Percentiles rank a stretch among this genome's conserved stretches.
phyloP scores from a whole-genome alignment of 2,797 vertebrate genomes.

The Acanthornis magna region DNA sequence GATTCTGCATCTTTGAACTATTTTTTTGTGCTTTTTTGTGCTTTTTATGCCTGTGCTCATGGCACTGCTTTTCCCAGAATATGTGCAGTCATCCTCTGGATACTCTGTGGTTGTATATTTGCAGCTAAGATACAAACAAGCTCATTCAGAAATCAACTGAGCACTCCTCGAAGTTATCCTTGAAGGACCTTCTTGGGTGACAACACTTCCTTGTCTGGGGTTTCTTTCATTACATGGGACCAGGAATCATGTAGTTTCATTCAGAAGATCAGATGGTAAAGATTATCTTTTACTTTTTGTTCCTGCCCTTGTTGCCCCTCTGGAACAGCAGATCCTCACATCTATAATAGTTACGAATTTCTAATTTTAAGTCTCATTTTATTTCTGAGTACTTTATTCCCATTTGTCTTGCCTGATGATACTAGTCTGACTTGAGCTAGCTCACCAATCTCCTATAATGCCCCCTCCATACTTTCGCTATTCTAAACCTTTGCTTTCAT shows the following conservation, averaged over 20 bases:
- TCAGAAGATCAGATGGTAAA: background rate
- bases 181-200: background rate
- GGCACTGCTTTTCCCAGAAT: background rate
- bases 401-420: background rate
- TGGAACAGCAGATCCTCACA: background rate
- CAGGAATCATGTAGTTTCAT: background rate
- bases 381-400: background rate
- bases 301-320: background rate
- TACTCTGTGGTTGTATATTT: background rate
- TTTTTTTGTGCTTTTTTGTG: background rate
- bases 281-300: background rate
- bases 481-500: background rate
- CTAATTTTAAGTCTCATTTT: slow-evolving; percentile 45
- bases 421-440: background rate
- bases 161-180: background rate
- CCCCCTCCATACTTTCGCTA: background rate
- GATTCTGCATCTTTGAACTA: background rate
- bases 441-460: background rate
- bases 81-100: background rate
- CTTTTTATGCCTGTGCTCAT: background rate
- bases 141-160: background rate
- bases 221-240: background rate
- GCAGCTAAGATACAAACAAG: background rate
- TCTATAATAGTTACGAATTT: background rate
- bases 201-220: background rate